Conservation (phyloP, 1,140 invertebrate genomes). For the Latrodectus geometricus region DNA sequence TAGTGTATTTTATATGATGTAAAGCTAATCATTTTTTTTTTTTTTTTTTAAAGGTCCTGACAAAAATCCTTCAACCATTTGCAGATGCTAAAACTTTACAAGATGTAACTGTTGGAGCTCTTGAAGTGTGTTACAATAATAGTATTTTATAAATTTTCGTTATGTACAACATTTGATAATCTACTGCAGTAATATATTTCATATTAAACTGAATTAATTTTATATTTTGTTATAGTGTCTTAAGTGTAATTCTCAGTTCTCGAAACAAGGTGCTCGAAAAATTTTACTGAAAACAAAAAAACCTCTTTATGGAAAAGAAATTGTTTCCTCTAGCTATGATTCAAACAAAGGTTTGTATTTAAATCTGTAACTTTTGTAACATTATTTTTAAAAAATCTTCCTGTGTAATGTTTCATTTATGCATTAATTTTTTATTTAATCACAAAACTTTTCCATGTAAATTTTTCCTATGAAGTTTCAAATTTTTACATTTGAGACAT, state of each 20-base stretch:
- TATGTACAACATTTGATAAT: too few relatives aligned
- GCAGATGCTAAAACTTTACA: constrained; percentile 50
- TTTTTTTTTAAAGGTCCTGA: neutral
- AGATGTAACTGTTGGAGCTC: constrained; percentile 44
- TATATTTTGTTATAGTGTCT: constrained; percentile 20
- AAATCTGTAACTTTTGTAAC: neutral
- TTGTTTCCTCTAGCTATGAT: constrained; percentile 9
- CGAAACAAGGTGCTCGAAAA: constrained; percentile 35
- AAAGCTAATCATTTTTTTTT: neutral
- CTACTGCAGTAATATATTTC: too few relatives aligned
- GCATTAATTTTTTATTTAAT: too few relatives aligned
- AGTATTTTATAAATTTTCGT: too few relatives aligned
- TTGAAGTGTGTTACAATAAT: constrained; percentile 15
- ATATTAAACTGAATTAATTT: neutral
- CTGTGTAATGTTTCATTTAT: too few relatives aligned
- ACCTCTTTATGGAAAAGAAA: neutral
- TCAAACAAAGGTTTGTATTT: constrained; percentile 12
- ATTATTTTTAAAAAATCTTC: too few relatives aligned
- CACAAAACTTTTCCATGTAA: too few relatives aligned
- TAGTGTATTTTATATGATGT: neutral
- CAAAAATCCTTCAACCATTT: constrained; percentile 37
- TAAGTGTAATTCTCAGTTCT: constrained; percentile 51
- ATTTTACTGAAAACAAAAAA: constrained; percentile 26
- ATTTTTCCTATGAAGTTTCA: too few relatives aligned
- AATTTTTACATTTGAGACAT: too few relatives aligned